These are phyloP conservation scores for Neodiprion lecontei DNA, from an alignment of 1,140 invertebrate species.

Conservation along the genomic window DNA sequence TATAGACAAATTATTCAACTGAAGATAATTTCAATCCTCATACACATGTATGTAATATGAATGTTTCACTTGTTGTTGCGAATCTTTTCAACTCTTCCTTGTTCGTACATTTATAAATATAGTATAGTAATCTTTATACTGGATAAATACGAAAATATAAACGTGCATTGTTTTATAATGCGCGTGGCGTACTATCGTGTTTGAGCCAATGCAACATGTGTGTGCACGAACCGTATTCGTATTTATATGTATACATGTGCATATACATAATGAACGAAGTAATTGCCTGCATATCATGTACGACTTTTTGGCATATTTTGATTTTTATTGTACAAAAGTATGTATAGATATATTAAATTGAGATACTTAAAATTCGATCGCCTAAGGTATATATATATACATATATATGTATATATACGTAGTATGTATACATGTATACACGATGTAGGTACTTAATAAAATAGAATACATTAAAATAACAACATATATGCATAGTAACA, in stretches of 20 bases:
- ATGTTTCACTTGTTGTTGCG: neutral
- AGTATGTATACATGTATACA: neutral
- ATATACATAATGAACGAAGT: slow-evolving; percentile 8
- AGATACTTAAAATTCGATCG: too few species aligned
- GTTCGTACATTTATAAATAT: too few species aligned
- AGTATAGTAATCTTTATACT: too few species aligned
- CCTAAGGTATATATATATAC: neutral
- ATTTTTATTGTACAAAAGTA: slow-evolving; percentile 51
- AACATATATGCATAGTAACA: too few species aligned
- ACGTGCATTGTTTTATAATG: too few species aligned
- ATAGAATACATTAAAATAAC: neutral
- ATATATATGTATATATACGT: neutral
- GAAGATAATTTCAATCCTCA: too few species aligned
- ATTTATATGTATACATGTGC: slow-evolving; percentile 2
- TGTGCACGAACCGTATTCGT: neutral
- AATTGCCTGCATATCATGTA: neutral
- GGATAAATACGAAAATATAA: too few species aligned
- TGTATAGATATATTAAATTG: slow-evolving; percentile 21
- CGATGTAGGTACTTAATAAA: neutral
- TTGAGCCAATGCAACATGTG: too few species aligned
- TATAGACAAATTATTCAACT: too few species aligned
- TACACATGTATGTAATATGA: neutral
- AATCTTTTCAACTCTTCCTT: too few species aligned
- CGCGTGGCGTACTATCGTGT: too few species aligned
- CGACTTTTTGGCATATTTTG: slow-evolving; percentile 45